Conservation (phyloP, 2,888 invertebrate species). For the Drosophila silvestris region DNA sequence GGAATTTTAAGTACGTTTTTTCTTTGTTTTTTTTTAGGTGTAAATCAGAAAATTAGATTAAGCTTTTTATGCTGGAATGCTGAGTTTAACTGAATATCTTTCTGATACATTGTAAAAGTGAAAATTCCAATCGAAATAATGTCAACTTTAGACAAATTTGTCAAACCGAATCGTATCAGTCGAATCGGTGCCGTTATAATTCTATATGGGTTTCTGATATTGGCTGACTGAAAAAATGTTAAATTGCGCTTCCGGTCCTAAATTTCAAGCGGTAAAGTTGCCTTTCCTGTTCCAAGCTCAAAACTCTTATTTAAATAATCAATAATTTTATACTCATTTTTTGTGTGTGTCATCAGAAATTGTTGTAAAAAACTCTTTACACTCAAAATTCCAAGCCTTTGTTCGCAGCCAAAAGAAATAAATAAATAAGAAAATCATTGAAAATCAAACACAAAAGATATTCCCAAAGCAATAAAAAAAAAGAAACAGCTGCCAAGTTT, state of each 20-base stretch:
- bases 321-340: background rate
- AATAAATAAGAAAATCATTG: background rate
- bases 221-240: background rate
- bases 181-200: background rate
- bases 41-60: background rate
- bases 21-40: background rate
- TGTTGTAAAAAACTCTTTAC: background rate
- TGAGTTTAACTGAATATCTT: too few relatives aligned
- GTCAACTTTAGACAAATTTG: background rate
- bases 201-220: background rate
- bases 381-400: background rate
- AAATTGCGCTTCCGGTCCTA: background rate
- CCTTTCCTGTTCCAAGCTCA: background rate
- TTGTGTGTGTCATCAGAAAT: background rate
- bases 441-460: conserved; percentile 22
- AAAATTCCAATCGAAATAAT: background rate
- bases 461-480: conserved; percentile 24
- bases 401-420: background rate
- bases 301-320: background rate
- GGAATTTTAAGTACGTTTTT: conserved; percentile 7
- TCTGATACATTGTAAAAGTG: background rate
- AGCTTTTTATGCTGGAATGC: too few relatives aligned
- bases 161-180: background rate
- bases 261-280: background rate
- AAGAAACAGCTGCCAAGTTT: conserved; percentile 34